Percentiles rank a stretch among this genome's conserved stretches.
Conservation (phyloP, 2,797 vertebrate genomes). For the Telmatherina bonti region DNA sequence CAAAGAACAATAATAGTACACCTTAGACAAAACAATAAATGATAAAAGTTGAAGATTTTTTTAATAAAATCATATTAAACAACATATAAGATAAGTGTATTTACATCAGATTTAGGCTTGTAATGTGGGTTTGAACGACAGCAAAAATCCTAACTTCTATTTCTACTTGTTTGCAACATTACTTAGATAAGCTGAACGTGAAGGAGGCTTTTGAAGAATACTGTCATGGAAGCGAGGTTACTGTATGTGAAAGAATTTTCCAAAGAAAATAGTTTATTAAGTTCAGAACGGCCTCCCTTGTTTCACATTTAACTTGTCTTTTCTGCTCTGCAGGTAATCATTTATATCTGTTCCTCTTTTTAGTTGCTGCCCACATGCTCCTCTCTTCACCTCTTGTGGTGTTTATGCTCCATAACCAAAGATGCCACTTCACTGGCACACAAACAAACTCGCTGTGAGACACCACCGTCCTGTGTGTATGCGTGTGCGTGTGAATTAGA, state of each 20-base stretch:
- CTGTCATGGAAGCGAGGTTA: background rate
- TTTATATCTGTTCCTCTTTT: constrained; percentile 18
- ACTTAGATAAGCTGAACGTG: background rate
- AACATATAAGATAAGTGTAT: too few relatives aligned
- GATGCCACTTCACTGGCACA: constrained; percentile 33
- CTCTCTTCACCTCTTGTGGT: constrained; percentile 27
- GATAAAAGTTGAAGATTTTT: too few relatives aligned
- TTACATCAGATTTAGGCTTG: too few relatives aligned
- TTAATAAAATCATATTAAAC: too few relatives aligned
- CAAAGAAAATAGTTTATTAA: background rate
- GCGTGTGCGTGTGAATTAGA: constrained; percentile 18
- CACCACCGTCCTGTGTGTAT: constrained; percentile 32
- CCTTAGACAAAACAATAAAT: too few relatives aligned
- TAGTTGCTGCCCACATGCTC: constrained; percentile 20
- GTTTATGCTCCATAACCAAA: constrained; percentile 38
- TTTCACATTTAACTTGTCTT: constrained; percentile 4
- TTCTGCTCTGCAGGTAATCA: constrained; percentile 8
- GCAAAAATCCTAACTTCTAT: too few relatives aligned
- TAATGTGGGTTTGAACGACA: too few relatives aligned
- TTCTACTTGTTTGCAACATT: background rate
- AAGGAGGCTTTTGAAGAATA: background rate
- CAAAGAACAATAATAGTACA: too few relatives aligned
- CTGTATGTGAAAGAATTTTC: background rate
- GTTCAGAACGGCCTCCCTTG: constrained; percentile 23
- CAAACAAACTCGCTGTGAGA: constrained; percentile 41